Percentiles rank a stretch among this genome's conserved stretches.
Conservation (phyloP, 2,888 invertebrate genomes). For the Achlya flavicornis region DNA sequence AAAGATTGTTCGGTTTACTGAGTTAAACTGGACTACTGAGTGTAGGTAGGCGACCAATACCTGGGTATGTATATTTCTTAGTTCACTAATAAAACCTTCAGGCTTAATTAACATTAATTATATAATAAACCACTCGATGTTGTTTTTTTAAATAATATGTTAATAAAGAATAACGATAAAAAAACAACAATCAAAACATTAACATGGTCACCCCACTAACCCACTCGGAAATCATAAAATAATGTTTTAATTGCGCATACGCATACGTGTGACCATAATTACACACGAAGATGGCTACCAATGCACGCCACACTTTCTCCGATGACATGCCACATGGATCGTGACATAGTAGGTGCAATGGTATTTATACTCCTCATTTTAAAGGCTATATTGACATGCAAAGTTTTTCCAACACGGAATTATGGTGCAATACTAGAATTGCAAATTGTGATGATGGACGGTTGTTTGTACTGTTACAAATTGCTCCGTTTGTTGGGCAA, state of each 20-base stretch:
- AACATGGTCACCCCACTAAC: neutral
- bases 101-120: too few relatives aligned
- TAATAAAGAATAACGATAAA: too few relatives aligned
- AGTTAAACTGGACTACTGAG: too few relatives aligned
- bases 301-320: conserved; percentile 11
- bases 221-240: neutral
- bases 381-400: neutral
- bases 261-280: neutral
- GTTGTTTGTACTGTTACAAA: too few relatives aligned
- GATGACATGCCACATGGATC: neutral
- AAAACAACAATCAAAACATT: neutral
- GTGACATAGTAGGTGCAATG: conserved; percentile 9
- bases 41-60: too few relatives aligned
- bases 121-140: too few relatives aligned
- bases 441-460: too few relatives aligned
- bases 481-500: too few relatives aligned
- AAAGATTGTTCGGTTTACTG: too few relatives aligned
- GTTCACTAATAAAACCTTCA: too few relatives aligned
- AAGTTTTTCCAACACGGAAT: neutral
- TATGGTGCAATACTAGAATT: neutral
- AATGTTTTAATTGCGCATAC: conserved; percentile 21
- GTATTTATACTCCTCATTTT: neutral
- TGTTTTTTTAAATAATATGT: too few relatives aligned
- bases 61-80: too few relatives aligned
- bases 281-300: conserved; percentile 9